Base-by-base conservation (phyloP, 2,888 invertebrate species). In the Isotomurus palustris region DNA sequence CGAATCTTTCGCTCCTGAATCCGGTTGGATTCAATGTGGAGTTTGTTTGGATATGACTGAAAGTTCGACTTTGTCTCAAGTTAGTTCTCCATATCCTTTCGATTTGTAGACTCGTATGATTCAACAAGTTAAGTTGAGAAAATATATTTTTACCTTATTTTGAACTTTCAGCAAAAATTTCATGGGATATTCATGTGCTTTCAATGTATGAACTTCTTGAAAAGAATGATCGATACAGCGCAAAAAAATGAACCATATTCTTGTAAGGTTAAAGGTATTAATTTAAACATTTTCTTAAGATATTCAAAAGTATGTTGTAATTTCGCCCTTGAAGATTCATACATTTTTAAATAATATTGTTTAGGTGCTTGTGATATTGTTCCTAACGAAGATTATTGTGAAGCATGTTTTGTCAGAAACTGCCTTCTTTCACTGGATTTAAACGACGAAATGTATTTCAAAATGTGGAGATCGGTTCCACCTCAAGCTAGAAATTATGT, bases 381-480 rank as follows among this genome's bases (percentile, higher is more conserved):
- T 8, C 56, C 58, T 14, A n/a, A 6, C 1, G 50, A 56, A 8
- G 53, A 62, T 22, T 56, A 56, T 41, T 65, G 65, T 40, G 41
- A 62, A 36, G 60, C 62, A 0, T 65, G 65, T 45, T 65, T 62
- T 29, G 55, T 55, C 12, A 59, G 54, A 25, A 35, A 32, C 4
- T 62, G 62, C 24, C 38, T 65, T 17, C 41, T 44, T 32, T 58
- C 56, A 6, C 27, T 65, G 27, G 60, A 62, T 10, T 21, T 65
- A 40, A 53, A 53, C 14, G 62, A 60, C 38, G 62, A 58, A 14
- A 29, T 60, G 1, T 62, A 65, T 24, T 65, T 62, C 40, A 62
- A 65, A 41, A 43, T 62, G 29, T 62, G 65, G 65, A 27, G 56
- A 27, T 28, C 57, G 2, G 58, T 65, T 40, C 65, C 65, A 6